Evolutionary conservation across 2,113 vertebrate species (phyloP), one percentile per base, ranked within the genome.

Genomic region (Phoxinus phoxinus): DNA sequence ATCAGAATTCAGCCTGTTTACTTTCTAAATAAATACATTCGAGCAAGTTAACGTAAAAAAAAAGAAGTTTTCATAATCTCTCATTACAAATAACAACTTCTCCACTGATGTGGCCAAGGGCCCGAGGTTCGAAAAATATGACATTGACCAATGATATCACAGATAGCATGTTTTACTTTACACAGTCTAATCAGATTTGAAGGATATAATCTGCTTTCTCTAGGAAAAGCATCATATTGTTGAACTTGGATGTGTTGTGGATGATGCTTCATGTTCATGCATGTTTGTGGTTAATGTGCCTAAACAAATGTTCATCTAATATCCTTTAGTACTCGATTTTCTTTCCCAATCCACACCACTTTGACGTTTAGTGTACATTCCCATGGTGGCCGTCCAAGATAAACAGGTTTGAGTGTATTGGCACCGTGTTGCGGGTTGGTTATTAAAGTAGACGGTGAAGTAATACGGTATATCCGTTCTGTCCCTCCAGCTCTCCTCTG

Each of bases 401-500:
- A n/a, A 73, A 59, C 11, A 48, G 77, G 48, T 85, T 80, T 69
- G 69, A n/a, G 35, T 65, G 75, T 74, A 51, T 30, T 32, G 15
- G 15, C 13, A 7, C 51, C 37, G 27, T n/a, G 23, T 32, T 77
- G 19, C 19, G 21, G 32, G 53, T 4, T 25, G 53, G 30, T 58
- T 78, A 37, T 37, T 59, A n/a, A 56, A 59, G 53, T 41, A n/a
- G 30, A 19, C 27, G 35, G 23, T 32, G 65, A 80, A 87, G 56
- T 23, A 44, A 59, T 46, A 41, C 44, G 9, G 25, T 23, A 69
- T 35, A 81, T 76, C 69, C 4, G 9, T 15, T 81, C 19, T 79
- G 78, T 75, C 27, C 65, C 44, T 84, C 27, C 23, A 59, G 8
- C 56, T 32, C 83, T 84, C 53, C 74, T 87, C 86, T 41, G 75